Percentiles rank a stretch among this genome's conserved stretches.
Conservation (phyloP, 2,797 vertebrate species). For the Gymnothorax reevesii region DNA sequence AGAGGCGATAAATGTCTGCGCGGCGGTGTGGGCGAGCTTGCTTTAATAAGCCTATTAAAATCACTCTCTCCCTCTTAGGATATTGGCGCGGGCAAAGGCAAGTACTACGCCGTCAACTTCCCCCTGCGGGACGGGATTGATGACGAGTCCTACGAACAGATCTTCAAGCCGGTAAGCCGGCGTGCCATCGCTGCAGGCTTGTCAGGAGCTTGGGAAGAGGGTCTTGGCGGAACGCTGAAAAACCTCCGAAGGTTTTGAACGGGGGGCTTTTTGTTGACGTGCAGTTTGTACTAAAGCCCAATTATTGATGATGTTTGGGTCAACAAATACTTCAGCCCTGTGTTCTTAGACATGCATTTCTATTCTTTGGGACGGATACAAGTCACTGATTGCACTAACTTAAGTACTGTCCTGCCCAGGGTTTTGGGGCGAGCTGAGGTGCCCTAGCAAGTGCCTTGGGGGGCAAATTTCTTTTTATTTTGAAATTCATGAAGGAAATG, state of each 20-base stretch:
- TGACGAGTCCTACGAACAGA: constrained; percentile 87
- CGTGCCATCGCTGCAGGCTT: neutral
- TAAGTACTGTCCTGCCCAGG: neutral
- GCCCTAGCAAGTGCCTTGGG: neutral
- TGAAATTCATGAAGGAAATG: neutral
- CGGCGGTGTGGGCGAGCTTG: neutral
- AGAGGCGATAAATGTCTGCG: neutral
- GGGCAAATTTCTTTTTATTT: neutral
- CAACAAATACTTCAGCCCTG: neutral
- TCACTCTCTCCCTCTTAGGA: constrained; percentile 69
- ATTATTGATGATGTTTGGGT: neutral
- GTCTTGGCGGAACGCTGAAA: neutral
- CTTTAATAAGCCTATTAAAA: constrained; percentile 12
- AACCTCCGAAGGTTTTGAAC: neutral
- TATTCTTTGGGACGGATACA: neutral
- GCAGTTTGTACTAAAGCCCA: neutral
- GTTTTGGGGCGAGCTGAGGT: neutral
- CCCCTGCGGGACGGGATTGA: constrained; percentile 91
- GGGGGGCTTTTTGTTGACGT: neutral
- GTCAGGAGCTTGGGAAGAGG: neutral
- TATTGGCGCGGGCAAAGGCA: constrained; percentile 91
- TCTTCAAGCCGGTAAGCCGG: constrained; percentile 85
- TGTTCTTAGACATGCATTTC: neutral
- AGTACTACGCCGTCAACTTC: constrained; percentile 93
- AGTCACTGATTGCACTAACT: neutral